These are phyloP conservation scores for Tetramorium alpestre DNA, from an alignment of 1,140 invertebrate genomes.

Conservation along the genomic window DNA sequence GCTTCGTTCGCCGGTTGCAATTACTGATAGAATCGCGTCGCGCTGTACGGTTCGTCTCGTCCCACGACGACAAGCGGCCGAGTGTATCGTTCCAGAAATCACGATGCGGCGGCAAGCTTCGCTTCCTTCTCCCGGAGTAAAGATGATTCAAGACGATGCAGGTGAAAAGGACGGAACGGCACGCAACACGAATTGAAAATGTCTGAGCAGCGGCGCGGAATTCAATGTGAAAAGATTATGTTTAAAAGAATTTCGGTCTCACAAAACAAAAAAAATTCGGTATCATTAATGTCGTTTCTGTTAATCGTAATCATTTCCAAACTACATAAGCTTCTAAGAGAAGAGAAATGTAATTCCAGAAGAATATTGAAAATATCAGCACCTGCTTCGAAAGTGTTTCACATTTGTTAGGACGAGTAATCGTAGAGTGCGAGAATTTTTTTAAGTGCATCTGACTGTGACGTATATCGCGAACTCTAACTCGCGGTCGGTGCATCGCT, in stretches of 20 bases:
- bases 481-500: neutral
- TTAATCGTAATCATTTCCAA: neutral
- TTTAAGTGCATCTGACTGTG: conserved; percentile 11
- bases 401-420: neutral
- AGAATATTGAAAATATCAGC: neutral
- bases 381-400: neutral
- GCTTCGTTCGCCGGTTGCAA: conserved; percentile 67
- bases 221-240: neutral
- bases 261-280: neutral
- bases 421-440: conserved; percentile 10
- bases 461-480: conserved; percentile 31
- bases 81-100: conserved; percentile 78
- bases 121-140: conserved; percentile 55
- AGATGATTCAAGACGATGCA: conserved; percentile 26
- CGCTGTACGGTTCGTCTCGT: conserved; percentile 67
- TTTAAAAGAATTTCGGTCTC: neutral
- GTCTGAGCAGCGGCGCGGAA: neutral
- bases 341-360: neutral
- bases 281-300: neutral
- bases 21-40: conserved; percentile 79
- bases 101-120: conserved; percentile 48
- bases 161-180: neutral
- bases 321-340: neutral
- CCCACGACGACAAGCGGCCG: conserved; percentile 68
- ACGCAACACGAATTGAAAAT: neutral